Percentiles rank a stretch among this genome's conserved stretches.
These are phyloP conservation scores for Cephalophus harveyi DNA, from an alignment of 2,113 vertebrate genomes.

Conservation along the genomic window DNA sequence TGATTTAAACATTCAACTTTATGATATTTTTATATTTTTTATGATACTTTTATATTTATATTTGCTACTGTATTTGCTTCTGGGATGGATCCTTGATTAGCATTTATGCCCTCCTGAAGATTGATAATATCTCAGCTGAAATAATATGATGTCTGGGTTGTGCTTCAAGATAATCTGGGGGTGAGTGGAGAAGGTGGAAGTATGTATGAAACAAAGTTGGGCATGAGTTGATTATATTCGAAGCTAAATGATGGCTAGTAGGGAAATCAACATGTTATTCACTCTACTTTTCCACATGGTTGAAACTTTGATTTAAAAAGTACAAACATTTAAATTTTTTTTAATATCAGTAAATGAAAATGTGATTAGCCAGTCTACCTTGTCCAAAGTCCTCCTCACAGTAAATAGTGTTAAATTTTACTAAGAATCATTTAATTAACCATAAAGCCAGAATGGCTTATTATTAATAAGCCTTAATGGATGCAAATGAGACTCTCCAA, in stretches of 20 bases:
- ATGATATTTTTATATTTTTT: background rate
- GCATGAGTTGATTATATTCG: background rate
- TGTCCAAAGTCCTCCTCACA: background rate
- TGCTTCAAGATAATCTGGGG: background rate
- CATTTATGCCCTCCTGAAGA: background rate
- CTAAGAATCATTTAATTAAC: constrained; percentile 14
- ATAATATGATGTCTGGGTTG: background rate
- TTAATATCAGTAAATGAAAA: background rate
- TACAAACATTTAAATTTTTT: background rate
- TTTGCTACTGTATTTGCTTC: background rate
- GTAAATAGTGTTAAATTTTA: background rate
- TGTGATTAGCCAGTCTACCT: background rate
- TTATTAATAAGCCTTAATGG: background rate
- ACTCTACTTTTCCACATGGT: background rate
- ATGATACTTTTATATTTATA: background rate
- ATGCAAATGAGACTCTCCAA: background rate
- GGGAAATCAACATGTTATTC: background rate
- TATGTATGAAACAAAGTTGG: background rate
- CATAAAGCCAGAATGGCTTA: background rate
- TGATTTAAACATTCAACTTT: background rate
- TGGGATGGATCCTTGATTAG: background rate
- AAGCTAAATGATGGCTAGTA: background rate
- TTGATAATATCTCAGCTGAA: constrained; percentile 4
- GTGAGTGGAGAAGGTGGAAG: background rate
- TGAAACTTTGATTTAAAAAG: background rate